Evolutionary conservation across 1,140 invertebrate genomes (phyloP), one percentile per base, ranked within the genome.

Genomic region (Megalopta genalis): DNA sequence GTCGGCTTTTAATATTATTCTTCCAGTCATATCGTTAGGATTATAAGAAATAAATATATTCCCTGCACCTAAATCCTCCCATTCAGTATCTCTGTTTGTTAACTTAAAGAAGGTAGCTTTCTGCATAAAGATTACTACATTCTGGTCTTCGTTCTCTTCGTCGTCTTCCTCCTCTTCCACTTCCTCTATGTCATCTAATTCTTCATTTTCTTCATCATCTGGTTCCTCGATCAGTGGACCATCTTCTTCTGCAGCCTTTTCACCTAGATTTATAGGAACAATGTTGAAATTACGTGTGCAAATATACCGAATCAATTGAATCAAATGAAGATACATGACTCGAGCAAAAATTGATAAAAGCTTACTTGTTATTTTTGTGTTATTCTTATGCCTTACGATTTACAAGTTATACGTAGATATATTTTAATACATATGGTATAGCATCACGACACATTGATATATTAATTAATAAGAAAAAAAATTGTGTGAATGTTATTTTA

Each of bases 41-140:
- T 95, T 93, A 71, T 93, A 94, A n/a, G 91, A 27, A 18, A 95
- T 92, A 52, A 91, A 90, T 1, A 95, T 71, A 52, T 88, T 88
- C n/a, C 94, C 94, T 25, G 87, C 72, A 3, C 91, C 93, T 4
- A 93, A 25, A 12, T 78, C 73, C 39, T 88, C 52, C 90, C 91
- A 93, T 0, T 59, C 52, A 42, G 32, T 52, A 1, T 88, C 80
- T 21, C 84, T 64, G 39, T 77, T 69, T 46, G 76, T 80, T 71
- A 84, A 74, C 0, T 71, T 73, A 2, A 84, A 80, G 0, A 92
- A 25, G 2, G 84, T 89, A 4, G 87, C 90, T 65, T 88, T 86
- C 82, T 93, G 93, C 32, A 93, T 92, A 84, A 93, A 93, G 80
- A 94, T 83, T 18, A 91, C 73, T 3, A 83, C 65, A 1, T 89